phyloP scores from a whole-genome alignment of 2,113 vertebrate genomes.

The Bolborhynchus lineola region DNA sequence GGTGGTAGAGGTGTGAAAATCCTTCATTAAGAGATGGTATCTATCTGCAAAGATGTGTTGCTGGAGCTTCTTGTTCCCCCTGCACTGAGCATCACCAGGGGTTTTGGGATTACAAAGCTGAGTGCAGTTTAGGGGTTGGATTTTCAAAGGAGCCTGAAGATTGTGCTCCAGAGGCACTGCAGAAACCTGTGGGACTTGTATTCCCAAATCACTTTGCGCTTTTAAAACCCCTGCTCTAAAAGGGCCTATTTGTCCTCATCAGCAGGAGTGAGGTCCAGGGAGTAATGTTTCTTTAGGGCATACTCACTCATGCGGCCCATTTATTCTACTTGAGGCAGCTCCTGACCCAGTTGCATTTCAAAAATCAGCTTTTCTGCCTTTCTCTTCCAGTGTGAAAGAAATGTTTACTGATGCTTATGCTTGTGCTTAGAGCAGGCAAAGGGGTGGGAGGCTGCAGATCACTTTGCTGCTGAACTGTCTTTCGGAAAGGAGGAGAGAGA shows the following conservation, averaged over 20 bases:
- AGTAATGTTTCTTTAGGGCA: constrained; percentile 22
- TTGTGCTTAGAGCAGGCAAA: neutral
- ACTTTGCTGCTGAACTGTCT: neutral
- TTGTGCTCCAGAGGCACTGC: neutral
- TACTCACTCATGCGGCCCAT: neutral
- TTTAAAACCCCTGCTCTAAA: constrained; percentile 24
- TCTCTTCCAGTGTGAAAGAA: neutral
- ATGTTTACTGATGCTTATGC: neutral
- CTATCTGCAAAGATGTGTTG: neutral
- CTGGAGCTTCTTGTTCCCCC: neutral
- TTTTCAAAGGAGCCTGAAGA: constrained; percentile 6
- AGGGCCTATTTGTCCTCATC: constrained; percentile 42
- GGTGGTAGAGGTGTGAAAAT: neutral
- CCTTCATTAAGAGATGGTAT: neutral
- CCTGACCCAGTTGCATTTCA: constrained; percentile 65
- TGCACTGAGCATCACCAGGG: neutral
- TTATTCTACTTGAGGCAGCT: constrained; percentile 52
- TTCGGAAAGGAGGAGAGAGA: neutral
- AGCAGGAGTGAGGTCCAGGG: constrained; percentile 9
- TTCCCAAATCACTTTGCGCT: constrained; percentile 23
- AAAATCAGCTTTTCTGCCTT: constrained; percentile 22
- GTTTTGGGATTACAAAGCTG: neutral
- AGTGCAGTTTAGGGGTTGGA: neutral
- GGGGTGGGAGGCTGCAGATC: neutral
- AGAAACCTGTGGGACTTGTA: neutral